Percentiles rank a stretch among this genome's conserved stretches.
These are phyloP conservation scores for Epinotia ramella DNA, from an alignment of 2,888 invertebrate species.

Conservation along the genomic window DNA sequence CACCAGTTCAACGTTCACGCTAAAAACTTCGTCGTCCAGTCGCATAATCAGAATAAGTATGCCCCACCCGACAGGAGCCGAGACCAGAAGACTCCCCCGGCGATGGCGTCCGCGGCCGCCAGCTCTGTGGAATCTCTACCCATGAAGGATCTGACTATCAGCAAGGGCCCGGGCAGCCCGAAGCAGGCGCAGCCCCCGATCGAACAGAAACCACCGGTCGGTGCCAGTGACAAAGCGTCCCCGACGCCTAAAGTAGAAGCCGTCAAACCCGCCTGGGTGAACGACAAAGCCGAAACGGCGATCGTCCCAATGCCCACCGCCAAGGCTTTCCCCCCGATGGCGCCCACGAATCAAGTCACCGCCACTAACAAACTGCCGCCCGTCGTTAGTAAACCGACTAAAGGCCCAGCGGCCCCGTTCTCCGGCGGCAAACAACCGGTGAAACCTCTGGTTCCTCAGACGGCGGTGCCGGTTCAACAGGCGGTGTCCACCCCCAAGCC, in stretches of 20 bases:
- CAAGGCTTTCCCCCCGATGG: conserved; percentile 67
- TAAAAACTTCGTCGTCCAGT: conserved; percentile 78
- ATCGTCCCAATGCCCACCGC: conserved; percentile 46
- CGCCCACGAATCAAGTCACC: conserved; percentile 59
- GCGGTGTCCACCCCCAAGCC: conserved; percentile 76
- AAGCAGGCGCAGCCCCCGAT: conserved; percentile 67
- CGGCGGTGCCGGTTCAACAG: conserved; percentile 78
- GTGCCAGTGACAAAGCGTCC: conserved; percentile 63
- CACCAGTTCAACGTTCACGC: conserved; percentile 83
- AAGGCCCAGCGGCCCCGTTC: conserved; percentile 80
- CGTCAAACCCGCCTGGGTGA: conserved; percentile 70
- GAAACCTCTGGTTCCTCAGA: conserved; percentile 77
- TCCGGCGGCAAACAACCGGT: conserved; percentile 73
- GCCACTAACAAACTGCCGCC: conserved; percentile 66
- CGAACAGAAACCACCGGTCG: conserved; percentile 58
- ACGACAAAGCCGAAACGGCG: conserved; percentile 60
- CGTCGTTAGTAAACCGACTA: conserved; percentile 64
- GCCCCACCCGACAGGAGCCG: conserved; percentile 64
- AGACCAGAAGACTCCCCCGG: conserved; percentile 62
- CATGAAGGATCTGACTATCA: conserved; percentile 78
- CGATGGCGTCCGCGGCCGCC: conserved; percentile 58
- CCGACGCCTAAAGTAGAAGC: conserved; percentile 66
- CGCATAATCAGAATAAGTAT: conserved; percentile 69
- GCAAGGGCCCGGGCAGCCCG: conserved; percentile 72
- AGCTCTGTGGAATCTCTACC: conserved; percentile 71